Conservation (phyloP, 2,113 vertebrate genomes). For the Amazona vittata region DNA sequence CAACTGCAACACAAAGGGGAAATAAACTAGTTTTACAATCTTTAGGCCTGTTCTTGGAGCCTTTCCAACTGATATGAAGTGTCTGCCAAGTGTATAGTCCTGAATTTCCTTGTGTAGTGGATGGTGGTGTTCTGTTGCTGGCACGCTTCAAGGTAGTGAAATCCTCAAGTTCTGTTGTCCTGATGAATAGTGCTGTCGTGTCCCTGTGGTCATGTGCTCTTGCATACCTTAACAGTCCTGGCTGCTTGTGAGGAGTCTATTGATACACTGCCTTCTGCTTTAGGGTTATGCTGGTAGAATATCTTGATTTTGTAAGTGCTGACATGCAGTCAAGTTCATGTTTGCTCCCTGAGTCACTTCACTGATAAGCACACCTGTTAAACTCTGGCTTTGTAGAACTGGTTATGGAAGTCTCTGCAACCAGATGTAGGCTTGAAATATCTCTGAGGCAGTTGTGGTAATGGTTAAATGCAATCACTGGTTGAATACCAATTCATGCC, state of each 20-base stretch:
- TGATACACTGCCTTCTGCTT: not conserved
- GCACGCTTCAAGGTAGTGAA: rapidly evolving
- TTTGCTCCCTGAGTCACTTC: not conserved
- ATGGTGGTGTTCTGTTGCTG: not conserved
- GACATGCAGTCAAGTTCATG: not conserved
- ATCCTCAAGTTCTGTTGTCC: rapidly evolving
- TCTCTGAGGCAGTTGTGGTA: not conserved
- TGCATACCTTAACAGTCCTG: not conserved
- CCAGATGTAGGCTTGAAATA: not conserved
- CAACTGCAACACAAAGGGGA: not conserved
- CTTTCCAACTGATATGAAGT: not conserved
- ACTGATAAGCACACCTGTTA: not conserved
- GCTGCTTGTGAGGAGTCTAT: not conserved
- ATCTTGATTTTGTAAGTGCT: not conserved
- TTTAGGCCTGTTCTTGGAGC: not conserved
- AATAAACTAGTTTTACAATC: not conserved
- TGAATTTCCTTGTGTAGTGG: not conserved
- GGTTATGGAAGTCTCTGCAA: not conserved
- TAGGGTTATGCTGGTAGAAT: not conserved
- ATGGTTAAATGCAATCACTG: rapidly evolving
- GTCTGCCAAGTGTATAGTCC: not conserved
- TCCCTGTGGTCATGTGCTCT: not conserved
- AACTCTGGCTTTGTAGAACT: not conserved
- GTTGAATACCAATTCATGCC: not conserved
- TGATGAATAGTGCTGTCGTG: not conserved